phyloP scores from a whole-genome alignment of 1,140 invertebrate species.

The Drosophila watanabei region DNA sequence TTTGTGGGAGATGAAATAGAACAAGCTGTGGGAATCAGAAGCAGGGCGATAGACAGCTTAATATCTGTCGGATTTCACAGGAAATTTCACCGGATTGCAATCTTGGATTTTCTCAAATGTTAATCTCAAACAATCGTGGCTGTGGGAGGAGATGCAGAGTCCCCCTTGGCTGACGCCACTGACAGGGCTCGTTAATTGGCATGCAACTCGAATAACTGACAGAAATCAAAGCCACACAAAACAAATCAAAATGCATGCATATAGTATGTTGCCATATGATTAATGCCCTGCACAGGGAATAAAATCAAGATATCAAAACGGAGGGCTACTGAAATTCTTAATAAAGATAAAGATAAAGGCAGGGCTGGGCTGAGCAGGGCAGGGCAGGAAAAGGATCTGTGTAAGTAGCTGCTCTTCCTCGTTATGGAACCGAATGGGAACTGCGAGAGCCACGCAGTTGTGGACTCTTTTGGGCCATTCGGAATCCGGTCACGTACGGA shows the following conservation, averaged over 20 bases:
- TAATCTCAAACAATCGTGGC: conserved; percentile 6
- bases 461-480: conserved; percentile 36
- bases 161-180: conserved; percentile 9
- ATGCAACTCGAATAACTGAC: conserved; percentile 72
- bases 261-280: conserved; percentile 61
- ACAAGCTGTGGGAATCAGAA: conserved; percentile 14
- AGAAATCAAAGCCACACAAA: conserved; percentile 74
- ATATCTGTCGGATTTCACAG: conserved; percentile 16
- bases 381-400: conserved; percentile 71
- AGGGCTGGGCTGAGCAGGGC: conserved; percentile 8
- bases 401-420: conserved; percentile 44
- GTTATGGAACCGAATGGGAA: conserved; percentile 22
- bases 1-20: conserved; percentile 31
- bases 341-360: conserved; percentile 67
- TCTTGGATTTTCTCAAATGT: conserved; percentile 6
- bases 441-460: conserved; percentile 21
- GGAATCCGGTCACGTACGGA: conserved; percentile 71
- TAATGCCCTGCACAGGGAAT: conserved; percentile 67
- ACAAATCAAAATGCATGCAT: conserved; percentile 77
- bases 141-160: conserved; percentile 5
- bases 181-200: conserved; percentile 59
- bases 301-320: conserved; percentile 82
- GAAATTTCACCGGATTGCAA: conserved; percentile 7
- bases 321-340: conserved; percentile 82
- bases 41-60: conserved; percentile 2